Base-by-base conservation (phyloP, 2,888 invertebrate species). In the Eilema depressum region DNA sequence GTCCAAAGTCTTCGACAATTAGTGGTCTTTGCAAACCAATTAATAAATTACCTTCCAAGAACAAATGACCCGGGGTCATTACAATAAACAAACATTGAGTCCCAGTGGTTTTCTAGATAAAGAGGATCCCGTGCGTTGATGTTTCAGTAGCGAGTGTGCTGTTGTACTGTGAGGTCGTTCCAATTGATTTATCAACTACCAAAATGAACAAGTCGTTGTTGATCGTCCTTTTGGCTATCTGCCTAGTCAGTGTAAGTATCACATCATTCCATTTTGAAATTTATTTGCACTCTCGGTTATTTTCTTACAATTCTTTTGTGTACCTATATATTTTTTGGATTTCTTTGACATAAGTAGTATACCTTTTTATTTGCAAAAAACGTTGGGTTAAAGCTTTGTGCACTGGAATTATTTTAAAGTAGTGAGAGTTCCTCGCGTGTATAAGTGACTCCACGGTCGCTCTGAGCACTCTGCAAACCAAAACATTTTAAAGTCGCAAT, bases 151-250 rank as follows among this genome's bases (percentile, higher is more conserved):
- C 56, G 20, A 53, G 65, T 68, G 79, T 73, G 74, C 66, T 75
- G 74, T 73, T 74, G 74, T 69, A 63, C 79, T 74, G 85, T 73
- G 67, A 84, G 76, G 86, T 87, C 83, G 86, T 84, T 63, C 7
- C 33, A 28, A 63, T n/a, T 61, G 17, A 65, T 61, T 69, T 74
- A 53, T 28, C 57, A 63, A 66, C 26, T 70, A 41, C 17, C 80
- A 92, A 84, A 41, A 93, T 93, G 93, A 91, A 92, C 81, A 93
- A 93, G 75, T 62, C 37, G 56, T 74, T 86, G 4, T 73, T 93
- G 17, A 82, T 93, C 62, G 75, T 93, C 3, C 69, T 93, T 57
- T 69, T 94, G 85, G 92, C 89, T 63, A 80, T 93, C 57, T 92
- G 92, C 88, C 89, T 94, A 71, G 82, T 91, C 71, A 88, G 86